These are phyloP conservation scores for Hipposideros armiger DNA, from an alignment of 2,113 vertebrate genomes.

Conservation along the genomic window DNA sequence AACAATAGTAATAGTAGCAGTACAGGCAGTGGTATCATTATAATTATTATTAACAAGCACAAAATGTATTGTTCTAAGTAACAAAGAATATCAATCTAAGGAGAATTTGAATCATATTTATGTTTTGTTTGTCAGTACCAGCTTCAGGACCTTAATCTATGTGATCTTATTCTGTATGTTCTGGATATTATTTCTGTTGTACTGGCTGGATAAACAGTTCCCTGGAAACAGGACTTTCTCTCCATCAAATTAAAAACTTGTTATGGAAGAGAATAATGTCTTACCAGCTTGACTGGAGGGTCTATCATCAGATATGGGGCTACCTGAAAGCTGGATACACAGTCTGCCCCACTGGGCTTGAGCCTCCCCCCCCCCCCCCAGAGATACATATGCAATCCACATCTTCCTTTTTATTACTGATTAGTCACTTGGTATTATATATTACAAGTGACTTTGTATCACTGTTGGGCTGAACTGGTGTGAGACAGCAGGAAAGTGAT, in stretches of 20 bases:
- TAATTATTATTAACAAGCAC: neutral
- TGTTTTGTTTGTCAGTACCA: neutral
- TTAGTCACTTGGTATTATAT: neutral
- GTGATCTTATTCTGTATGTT: neutral
- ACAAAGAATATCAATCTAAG: neutral
- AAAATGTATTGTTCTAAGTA: constrained; percentile 16
- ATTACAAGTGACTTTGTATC: neutral
- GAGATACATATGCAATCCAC: neutral
- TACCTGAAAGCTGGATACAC: neutral
- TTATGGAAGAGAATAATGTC: neutral
- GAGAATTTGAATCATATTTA: neutral
- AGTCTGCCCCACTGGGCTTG: neutral
- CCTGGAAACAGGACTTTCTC: constrained; percentile 21
- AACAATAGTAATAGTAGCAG: neutral
- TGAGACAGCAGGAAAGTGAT: neutral
- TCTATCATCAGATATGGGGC: neutral
- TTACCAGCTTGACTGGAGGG: neutral
- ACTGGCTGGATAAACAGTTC: neutral
- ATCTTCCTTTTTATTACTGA: neutral
- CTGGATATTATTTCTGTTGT: neutral
- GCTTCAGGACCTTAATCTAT: neutral
- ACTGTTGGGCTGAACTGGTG: neutral
- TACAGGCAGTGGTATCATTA: neutral
- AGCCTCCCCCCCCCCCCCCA: neutral
- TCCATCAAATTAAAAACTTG: neutral